These are phyloP conservation scores for Lagenorhynchus albirostris DNA, from an alignment of 2,113 vertebrate genomes.

Conservation along the genomic window DNA sequence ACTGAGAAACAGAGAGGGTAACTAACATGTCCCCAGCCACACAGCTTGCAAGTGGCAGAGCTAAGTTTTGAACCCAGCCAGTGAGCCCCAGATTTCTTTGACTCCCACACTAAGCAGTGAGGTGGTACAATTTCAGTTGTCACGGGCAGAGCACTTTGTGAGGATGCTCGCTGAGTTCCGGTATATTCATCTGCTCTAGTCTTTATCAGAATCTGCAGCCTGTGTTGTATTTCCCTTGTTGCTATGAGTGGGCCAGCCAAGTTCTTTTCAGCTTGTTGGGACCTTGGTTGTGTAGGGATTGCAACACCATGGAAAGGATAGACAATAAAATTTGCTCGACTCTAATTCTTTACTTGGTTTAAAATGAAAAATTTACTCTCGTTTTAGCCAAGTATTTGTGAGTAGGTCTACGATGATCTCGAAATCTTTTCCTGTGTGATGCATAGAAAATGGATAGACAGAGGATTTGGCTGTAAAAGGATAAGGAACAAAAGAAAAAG, in stretches of 20 bases:
- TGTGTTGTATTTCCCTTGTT: neutral
- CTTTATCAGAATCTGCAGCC: neutral
- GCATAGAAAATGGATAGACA: neutral
- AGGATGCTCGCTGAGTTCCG: neutral
- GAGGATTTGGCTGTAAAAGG: neutral
- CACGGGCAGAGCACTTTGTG: neutral
- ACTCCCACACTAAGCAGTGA: neutral
- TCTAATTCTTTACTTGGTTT: neutral
- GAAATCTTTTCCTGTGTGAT: neutral
- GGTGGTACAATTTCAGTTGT: neutral
- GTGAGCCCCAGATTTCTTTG: neutral
- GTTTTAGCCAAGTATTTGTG: neutral
- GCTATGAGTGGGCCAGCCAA: neutral
- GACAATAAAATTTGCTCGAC: constrained; percentile 5
- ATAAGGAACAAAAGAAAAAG: neutral
- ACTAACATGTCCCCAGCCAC: neutral
- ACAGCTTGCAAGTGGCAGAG: neutral
- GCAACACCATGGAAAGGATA: constrained; percentile 16
- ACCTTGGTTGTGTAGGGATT: constrained; percentile 8
- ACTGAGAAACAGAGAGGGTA: neutral
- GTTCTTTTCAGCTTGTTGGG: neutral
- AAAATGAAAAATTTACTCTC: neutral
- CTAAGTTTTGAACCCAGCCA: neutral
- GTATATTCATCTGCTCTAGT: neutral
- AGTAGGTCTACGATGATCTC: neutral